Evolutionary conservation across 2,888 invertebrate genomes (phyloP).

Genomic region (Disparrhopalites patrizii): DNA sequence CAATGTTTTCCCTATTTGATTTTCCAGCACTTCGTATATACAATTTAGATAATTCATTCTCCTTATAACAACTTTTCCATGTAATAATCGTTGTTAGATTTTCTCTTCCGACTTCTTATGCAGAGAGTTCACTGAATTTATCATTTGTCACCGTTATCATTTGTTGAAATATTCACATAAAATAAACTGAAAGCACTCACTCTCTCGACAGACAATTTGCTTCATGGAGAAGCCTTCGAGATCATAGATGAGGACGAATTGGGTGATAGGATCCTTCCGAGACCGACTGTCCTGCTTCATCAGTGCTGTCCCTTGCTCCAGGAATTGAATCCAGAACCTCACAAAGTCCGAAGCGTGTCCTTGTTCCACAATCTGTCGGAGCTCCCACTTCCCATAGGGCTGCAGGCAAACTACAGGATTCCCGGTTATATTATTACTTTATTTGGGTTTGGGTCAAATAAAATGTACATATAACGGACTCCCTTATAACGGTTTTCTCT

Average conservation of each 20-base stretch:
- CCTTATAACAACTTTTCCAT: no score
- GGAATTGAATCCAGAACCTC: constrained; percentile 19
- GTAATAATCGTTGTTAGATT: neutral
- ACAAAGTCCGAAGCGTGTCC: constrained; percentile 32
- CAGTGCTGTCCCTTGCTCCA: constrained; percentile 22
- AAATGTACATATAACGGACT: no score
- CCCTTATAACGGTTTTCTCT: no score
- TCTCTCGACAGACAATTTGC: constrained; percentile 21
- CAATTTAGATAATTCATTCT: no score
- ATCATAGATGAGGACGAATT: constrained; percentile 28
- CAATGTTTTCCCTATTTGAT: no score
- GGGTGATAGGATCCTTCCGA: constrained; percentile 21
- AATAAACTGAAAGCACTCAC: no score
- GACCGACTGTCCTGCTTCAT: constrained; percentile 10
- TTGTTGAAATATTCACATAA: neutral
- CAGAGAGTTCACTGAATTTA: neutral
- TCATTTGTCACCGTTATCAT: neutral
- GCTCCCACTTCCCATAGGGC: constrained; percentile 41
- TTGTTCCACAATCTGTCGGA: constrained; percentile 35
- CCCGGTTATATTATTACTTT: no score
- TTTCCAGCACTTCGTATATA: no score
- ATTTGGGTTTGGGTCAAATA: no score
- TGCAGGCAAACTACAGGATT: constrained; percentile 32
- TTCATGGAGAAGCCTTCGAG: constrained; percentile 29
- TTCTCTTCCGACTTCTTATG: neutral